Percentiles rank a stretch among this genome's conserved stretches.
phyloP scores from a whole-genome alignment of 2,113 vertebrate genomes.

The Dromas ardeola region DNA sequence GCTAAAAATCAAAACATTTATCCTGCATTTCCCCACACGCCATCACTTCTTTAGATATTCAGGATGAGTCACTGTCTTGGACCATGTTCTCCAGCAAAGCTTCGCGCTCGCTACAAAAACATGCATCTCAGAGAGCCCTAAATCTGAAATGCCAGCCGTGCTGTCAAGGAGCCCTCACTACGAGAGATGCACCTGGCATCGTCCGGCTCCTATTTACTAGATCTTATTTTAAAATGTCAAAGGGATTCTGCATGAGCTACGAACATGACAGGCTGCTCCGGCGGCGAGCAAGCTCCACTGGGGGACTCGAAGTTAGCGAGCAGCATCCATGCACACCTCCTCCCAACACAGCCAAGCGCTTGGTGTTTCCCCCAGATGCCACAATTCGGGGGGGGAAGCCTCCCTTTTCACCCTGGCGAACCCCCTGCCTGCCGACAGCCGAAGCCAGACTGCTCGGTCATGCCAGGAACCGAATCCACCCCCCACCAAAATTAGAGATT shows the following conservation, averaged over 20 bases:
- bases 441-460: not conserved
- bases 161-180: not conserved
- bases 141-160: not conserved
- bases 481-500: not conserved
- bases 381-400: not conserved
- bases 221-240: constrained; percentile 32
- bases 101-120: not conserved
- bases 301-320: not conserved
- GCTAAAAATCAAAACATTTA: constrained; percentile 54
- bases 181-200: not conserved
- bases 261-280: not conserved
- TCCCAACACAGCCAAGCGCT: accelerated
- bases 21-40: not conserved
- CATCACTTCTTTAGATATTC: constrained; percentile 8
- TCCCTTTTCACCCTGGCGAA: not conserved
- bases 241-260: not conserved
- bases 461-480: not conserved
- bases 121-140: not conserved
- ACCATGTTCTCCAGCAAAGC: not conserved
- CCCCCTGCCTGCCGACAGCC: not conserved
- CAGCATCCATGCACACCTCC: not conserved
- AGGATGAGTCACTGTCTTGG: constrained; percentile 37
- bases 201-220: not conserved
- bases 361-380: not conserved
- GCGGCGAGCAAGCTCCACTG: not conserved